These are phyloP conservation scores for Caenorhabditis imperialis DNA, from an alignment of 2,888 invertebrate genomes.

Conservation along the genomic window DNA sequence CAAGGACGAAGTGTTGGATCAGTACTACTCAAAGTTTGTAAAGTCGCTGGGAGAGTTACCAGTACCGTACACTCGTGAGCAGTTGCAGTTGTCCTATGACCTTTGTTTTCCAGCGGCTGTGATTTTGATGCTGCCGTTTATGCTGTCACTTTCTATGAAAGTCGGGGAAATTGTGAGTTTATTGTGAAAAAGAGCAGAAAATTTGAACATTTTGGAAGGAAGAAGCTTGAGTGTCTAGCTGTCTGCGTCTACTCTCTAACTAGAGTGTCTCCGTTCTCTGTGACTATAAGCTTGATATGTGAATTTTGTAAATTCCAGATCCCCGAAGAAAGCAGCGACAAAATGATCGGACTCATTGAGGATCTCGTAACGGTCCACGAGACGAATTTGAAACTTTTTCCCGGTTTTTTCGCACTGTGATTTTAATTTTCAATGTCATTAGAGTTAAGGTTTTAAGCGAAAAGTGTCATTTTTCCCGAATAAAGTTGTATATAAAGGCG, in stretches of 20 bases:
- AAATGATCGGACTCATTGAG: constrained; percentile 28
- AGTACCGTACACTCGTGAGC: constrained; percentile 27
- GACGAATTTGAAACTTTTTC: constrained; percentile 18
- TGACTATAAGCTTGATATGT: too few species aligned
- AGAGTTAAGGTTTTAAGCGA: too few species aligned
- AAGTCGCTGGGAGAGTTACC: constrained; percentile 1
- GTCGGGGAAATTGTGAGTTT: constrained; percentile 21
- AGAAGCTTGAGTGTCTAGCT: too few species aligned
- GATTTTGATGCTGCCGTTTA: constrained; percentile 42
- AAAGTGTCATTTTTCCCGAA: too few species aligned
- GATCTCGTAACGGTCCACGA: constrained; percentile 25
- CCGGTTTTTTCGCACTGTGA: constrained; percentile 6
- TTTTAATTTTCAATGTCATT: too few species aligned
- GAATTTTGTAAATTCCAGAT: too few species aligned
- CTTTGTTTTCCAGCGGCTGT: constrained; percentile 38
- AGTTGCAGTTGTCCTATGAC: constrained; percentile 25
- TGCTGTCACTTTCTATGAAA: constrained; percentile 31
- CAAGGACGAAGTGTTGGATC: constrained; percentile 10
- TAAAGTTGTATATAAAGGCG: too few species aligned
- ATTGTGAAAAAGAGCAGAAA: too few species aligned
- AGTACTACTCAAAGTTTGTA: constrained; percentile 14
- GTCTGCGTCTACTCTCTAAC: too few species aligned
- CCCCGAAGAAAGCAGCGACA: constrained; percentile 15
- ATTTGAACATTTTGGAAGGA: background rate
- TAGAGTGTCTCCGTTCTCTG: too few species aligned